These are phyloP conservation scores for Nymphicus hollandicus DNA, from an alignment of 2,113 vertebrate species.

Conservation along the genomic window DNA sequence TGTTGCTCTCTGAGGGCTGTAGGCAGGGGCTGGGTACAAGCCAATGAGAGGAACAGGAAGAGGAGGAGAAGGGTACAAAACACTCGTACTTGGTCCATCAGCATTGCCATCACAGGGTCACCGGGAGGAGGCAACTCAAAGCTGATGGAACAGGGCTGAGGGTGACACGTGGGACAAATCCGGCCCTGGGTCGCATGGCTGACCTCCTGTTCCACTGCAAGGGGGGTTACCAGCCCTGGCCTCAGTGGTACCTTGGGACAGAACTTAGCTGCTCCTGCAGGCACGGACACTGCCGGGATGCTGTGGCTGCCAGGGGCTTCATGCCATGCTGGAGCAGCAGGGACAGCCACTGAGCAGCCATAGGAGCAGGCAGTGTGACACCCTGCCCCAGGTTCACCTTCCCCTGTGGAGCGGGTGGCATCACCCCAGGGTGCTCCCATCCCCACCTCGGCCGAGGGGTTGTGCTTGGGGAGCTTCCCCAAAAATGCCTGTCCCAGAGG, in stretches of 20 bases:
- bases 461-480: not conserved
- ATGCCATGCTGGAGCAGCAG: not conserved
- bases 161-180: not conserved
- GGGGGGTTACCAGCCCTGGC: accelerated
- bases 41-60: conserved; percentile 82
- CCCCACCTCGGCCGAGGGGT: not conserved
- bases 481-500: not conserved
- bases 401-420: not conserved
- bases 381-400: accelerated
- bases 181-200: not conserved
- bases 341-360: not conserved
- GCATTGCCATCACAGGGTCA: conserved; percentile 73
- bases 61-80: conserved; percentile 67
- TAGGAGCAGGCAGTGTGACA: not conserved
- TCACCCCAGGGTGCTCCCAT: not conserved
- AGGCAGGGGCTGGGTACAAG: conserved; percentile 85
- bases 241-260: not conserved
- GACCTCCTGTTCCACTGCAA: not conserved
- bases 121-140: conserved; percentile 77
- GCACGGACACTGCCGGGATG: accelerated
- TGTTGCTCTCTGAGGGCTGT: conserved; percentile 77
- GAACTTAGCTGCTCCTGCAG: not conserved
- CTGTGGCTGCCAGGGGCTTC: not conserved
- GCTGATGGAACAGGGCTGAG: conserved; percentile 74
- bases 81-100: conserved; percentile 67